Evolutionary conservation across 2,797 vertebrate genomes (phyloP).

Genomic region (Spinus pinus): DNA sequence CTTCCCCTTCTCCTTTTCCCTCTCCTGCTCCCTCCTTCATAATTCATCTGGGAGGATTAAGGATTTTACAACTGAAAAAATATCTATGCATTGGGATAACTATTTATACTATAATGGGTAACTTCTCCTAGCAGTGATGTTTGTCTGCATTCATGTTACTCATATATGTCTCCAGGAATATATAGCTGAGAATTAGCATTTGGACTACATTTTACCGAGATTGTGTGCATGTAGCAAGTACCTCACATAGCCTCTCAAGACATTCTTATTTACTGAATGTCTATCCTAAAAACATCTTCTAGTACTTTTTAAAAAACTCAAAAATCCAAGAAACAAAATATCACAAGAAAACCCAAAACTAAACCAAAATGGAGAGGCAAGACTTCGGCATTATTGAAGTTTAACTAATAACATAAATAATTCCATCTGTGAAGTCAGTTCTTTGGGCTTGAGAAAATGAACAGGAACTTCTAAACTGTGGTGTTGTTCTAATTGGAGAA

Average conservation of each 20-base stretch:
- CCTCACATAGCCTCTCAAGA: neutral
- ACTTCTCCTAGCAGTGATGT: conserved; percentile 23
- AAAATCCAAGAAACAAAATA: conserved; percentile 42
- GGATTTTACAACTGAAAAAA: conserved; percentile 34
- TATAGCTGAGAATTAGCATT: conserved; percentile 1
- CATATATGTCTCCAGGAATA: neutral
- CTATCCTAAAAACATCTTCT: conserved; percentile 69
- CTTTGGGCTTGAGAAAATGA: conserved; percentile 60
- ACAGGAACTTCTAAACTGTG: conserved; percentile 33
- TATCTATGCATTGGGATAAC: neutral
- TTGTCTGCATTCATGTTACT: conserved; percentile 32
- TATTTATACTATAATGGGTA: conserved; percentile 4
- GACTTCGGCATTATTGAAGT: conserved; percentile 64
- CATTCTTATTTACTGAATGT: conserved; percentile 52
- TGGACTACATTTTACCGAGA: neutral
- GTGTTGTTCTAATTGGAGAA: neutral
- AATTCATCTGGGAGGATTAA: conserved; percentile 27
- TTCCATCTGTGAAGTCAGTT: conserved; percentile 61
- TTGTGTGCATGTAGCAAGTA: neutral
- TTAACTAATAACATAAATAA: conserved; percentile 68
- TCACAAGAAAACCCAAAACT: neutral
- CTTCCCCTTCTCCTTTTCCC: neutral
- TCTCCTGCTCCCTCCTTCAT: neutral
- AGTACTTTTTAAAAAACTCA: conserved; percentile 58
- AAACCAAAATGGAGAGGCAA: conserved; percentile 73